Evolutionary conservation across 2,888 invertebrate genomes (phyloP).

Genomic region (Phyllotreta cruciferae): DNA sequence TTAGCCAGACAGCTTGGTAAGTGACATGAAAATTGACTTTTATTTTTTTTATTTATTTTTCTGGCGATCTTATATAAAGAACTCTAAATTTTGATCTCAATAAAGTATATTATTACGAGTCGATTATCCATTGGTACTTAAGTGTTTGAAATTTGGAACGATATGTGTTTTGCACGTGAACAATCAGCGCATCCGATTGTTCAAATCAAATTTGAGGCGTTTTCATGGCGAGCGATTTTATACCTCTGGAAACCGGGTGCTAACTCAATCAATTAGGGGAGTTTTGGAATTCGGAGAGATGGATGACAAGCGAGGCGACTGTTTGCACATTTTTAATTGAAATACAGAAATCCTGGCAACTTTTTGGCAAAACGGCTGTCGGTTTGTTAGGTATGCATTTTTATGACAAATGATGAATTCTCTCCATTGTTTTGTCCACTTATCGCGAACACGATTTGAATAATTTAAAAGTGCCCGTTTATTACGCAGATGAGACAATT

Average conservation of each 20-base stretch:
- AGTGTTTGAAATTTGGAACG: too few relatives aligned
- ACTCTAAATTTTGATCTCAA: background rate
- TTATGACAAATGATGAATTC: conserved; percentile 22
- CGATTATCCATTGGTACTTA: too few relatives aligned
- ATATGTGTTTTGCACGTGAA: too few relatives aligned
- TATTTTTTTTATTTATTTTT: background rate
- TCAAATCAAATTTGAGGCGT: conserved; percentile 12
- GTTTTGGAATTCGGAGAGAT: conserved; percentile 47
- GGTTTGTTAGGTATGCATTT: conserved; percentile 55
- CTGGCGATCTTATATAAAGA: background rate
- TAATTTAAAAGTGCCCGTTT: background rate
- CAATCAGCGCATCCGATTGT: conserved; percentile 2
- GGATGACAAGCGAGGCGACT: conserved; percentile 55
- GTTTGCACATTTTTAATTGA: conserved; percentile 59
- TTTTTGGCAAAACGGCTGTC: conserved; percentile 47
- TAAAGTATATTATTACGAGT: too few relatives aligned
- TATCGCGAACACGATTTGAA: conserved; percentile 5
- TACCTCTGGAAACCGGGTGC: conserved; percentile 18
- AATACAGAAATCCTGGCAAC: conserved; percentile 51
- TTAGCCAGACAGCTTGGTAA: conserved; percentile 20
- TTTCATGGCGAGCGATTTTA: conserved; percentile 12
- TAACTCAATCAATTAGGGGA: conserved; percentile 56
- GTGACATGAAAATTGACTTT: conserved; percentile 12
- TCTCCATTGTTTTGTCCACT: conserved; percentile 18
- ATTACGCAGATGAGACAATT: too few relatives aligned